Conservation (phyloP, 2,113 vertebrate species). For the Psilopsiagon aymara region DNA sequence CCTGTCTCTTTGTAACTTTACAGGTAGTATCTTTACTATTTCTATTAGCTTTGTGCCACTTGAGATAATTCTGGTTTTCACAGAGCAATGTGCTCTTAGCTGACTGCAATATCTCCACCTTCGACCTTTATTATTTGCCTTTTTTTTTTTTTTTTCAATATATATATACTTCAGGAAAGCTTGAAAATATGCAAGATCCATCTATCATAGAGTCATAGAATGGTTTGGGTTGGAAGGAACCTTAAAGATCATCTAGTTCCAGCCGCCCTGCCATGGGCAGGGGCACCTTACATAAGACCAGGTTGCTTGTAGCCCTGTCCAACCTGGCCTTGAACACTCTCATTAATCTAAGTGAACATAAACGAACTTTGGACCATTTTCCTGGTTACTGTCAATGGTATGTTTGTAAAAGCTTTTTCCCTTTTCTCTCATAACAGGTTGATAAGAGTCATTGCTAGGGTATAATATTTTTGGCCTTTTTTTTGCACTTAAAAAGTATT, state of each 20-base stretch:
- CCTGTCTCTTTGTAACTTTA: neutral
- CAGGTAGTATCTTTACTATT: neutral
- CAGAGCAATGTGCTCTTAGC: neutral
- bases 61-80: neutral
- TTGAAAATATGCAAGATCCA: neutral
- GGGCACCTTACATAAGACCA: neutral
- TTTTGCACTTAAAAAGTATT: neutral
- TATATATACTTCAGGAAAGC: neutral
- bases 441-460: neutral
- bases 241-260: neutral
- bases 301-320: neutral
- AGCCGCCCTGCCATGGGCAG: neutral
- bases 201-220: neutral
- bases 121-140: neutral
- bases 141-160: neutral
- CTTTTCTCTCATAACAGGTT: neutral
- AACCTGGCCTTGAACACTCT: neutral
- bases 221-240: neutral
- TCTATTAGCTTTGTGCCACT: neutral
- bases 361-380: neutral
- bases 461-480: neutral
- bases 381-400: neutral
- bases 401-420: neutral
- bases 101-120: neutral
- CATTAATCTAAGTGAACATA: neutral